Percentiles rank a stretch among this genome's conserved stretches.
phyloP scores from a whole-genome alignment of 2,113 vertebrate genomes.

The Microcebus tavaratra region DNA sequence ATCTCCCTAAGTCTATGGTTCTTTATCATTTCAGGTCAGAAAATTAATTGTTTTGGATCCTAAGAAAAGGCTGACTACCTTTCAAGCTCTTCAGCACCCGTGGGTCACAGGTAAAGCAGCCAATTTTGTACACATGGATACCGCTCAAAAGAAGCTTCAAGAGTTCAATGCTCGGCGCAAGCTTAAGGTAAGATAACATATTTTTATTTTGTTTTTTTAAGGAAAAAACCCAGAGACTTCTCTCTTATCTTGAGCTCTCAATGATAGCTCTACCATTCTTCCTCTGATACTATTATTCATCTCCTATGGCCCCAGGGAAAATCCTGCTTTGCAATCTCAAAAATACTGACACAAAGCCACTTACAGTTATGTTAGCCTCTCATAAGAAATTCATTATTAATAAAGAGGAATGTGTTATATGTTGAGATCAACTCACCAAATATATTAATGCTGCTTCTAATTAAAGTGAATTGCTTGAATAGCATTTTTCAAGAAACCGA shows the following conservation, averaged over 20 bases:
- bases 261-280: neutral
- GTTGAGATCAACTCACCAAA: neutral
- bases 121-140: conserved; percentile 94
- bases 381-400: neutral
- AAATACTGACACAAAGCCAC: neutral
- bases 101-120: conserved; percentile 94
- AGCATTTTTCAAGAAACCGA: neutral
- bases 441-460: neutral
- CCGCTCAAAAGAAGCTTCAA: conserved; percentile 93
- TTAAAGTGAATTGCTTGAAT: neutral
- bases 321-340: neutral
- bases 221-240: neutral
- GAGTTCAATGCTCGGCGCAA: conserved; percentile 94
- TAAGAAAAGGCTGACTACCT: conserved; percentile 91
- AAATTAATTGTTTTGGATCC: conserved; percentile 93
- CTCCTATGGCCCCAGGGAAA: neutral
- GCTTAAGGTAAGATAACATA: conserved; percentile 87
- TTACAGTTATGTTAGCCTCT: neutral
- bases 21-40: conserved; percentile 85
- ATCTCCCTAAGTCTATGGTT: neutral
- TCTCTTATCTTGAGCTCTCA: neutral
- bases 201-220: neutral
- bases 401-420: neutral
- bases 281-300: neutral
- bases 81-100: conserved; percentile 92